Base-by-base conservation (phyloP, 2,797 vertebrate genomes). In the Sebastes kiyomatsui region DNA sequence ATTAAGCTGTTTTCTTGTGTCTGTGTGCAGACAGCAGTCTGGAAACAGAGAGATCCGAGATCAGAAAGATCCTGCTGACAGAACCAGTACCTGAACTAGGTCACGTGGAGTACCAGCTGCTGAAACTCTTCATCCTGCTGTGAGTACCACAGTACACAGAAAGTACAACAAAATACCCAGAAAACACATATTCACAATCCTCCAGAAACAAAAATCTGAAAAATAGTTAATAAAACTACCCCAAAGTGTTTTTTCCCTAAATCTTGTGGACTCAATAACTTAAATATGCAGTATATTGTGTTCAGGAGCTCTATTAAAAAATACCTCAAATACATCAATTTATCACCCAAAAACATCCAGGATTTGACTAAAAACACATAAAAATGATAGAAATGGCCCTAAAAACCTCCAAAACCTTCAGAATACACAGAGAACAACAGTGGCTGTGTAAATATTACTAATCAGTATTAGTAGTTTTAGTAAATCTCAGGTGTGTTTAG, bases 91-190 rank as follows among this genome's bases (percentile, higher is more conserved):
- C 94, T 71, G 96, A 96, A 72, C 92, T 97, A 79, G 95, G 95
- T 69, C 96, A 96, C 13, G 93, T 93, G 0, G 97, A 98, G 87
- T 97, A 96, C 72, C 94, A 95, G 82, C 96, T 98, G 30, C 95
- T 98, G 67, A 97, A 97, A 85, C 90, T 98, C 91, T 96, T 98
- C 95, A 95, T 98, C 0, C 88, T 97, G 77, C 96, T 98, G 97
- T 98, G 93, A 95, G 97, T 96, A 42, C 4, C 12, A 5, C 20
- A 49, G 4, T 3, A 14, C 9, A 33, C n/a, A 64, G 32, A 3
- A 30, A 9, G 30, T 6, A 46, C 3, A 46, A 32, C 5, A 33
- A 3, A 18, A 20, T n/a, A 62, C 20, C 3, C 30, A 33, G 30
- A 22, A 22, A 33, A 33, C 20, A 20, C 9, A 20, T 6, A 66